Percentiles rank a stretch among this genome's conserved stretches.
Evolutionary conservation across 2,113 vertebrate species (phyloP).

Genomic region (Sander vitreus): DNA sequence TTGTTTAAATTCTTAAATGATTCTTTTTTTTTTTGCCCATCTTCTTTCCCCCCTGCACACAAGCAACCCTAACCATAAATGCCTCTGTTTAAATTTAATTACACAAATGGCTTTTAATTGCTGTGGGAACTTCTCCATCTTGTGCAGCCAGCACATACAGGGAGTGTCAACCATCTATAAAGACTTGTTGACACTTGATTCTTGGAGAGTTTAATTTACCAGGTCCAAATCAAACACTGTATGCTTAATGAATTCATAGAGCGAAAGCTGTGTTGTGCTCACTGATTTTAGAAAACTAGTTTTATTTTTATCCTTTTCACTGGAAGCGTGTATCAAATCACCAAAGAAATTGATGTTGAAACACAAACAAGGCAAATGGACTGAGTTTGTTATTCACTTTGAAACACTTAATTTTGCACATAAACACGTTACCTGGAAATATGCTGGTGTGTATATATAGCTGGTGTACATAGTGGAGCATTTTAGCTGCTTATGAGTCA

Average conservation of each 20-base stretch:
- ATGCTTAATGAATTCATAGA: background rate
- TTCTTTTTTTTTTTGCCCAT: background rate
- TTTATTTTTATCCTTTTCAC: background rate
- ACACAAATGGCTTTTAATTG: constrained; percentile 28
- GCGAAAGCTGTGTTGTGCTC: background rate
- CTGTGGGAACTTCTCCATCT: constrained; percentile 16
- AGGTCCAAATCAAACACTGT: background rate
- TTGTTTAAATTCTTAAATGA: background rate
- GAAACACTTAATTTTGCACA: no score
- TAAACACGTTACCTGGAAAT: no score
- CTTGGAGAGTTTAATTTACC: background rate
- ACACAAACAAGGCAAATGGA: no score
- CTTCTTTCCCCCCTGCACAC: background rate
- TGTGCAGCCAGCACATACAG: background rate
- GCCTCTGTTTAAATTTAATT: constrained; percentile 23
- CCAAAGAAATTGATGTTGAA: no score
- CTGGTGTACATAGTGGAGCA: background rate
- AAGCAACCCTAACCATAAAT: background rate
- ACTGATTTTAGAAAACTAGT: no score
- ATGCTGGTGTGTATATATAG: no score
- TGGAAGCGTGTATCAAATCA: background rate
- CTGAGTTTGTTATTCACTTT: no score
- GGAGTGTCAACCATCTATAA: constrained; percentile 12
- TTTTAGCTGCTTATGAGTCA: background rate
- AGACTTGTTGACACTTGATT: constrained; percentile 27